Evolutionary conservation across 2,888 invertebrate genomes (phyloP).

Genomic region (Brachynemurus nebulosus): DNA sequence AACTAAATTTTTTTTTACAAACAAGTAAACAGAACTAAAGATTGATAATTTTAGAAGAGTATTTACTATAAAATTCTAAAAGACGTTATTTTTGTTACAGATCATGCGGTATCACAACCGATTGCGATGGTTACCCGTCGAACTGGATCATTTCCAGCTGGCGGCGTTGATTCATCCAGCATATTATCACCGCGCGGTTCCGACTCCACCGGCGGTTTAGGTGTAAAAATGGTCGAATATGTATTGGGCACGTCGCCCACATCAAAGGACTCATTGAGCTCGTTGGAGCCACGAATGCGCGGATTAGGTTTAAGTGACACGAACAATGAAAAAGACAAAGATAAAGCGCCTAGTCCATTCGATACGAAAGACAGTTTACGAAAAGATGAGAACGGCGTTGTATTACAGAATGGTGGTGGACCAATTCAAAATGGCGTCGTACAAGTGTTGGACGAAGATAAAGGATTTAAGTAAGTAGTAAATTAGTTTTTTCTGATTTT

Average conservation of each 20-base stretch:
- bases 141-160: conserved; percentile 40
- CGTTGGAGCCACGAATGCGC: conserved; percentile 49
- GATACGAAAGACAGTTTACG: conserved; percentile 31
- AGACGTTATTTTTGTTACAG: conserved; percentile 28
- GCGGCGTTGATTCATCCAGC: conserved; percentile 39
- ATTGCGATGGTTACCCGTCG: conserved; percentile 60
- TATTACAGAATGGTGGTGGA: conserved; percentile 42
- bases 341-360: conserved; percentile 39
- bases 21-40: too few relatives aligned
- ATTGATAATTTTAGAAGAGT: neutral
- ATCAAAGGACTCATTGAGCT: conserved; percentile 45
- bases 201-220: conserved; percentile 80
- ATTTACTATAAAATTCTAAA: neutral
- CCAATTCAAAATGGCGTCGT: conserved; percentile 39
- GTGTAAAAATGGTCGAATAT: conserved; percentile 97
- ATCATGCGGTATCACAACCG: conserved; percentile 55
- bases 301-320: conserved; percentile 44
- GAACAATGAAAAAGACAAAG: conserved; percentile 39
- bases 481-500: neutral
- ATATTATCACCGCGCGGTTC: conserved; percentile 58
- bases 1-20: too few relatives aligned
- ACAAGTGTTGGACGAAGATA: conserved; percentile 74
- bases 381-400: conserved; percentile 37
- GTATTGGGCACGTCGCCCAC: conserved; percentile 89
- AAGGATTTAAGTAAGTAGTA: conserved; percentile 82